A percentile compares a stretch with the other conserved stretches of the same genome.
phyloP scores from a whole-genome alignment of 2,797 vertebrate genomes.

The Rhadinocentrus ornatus region DNA sequence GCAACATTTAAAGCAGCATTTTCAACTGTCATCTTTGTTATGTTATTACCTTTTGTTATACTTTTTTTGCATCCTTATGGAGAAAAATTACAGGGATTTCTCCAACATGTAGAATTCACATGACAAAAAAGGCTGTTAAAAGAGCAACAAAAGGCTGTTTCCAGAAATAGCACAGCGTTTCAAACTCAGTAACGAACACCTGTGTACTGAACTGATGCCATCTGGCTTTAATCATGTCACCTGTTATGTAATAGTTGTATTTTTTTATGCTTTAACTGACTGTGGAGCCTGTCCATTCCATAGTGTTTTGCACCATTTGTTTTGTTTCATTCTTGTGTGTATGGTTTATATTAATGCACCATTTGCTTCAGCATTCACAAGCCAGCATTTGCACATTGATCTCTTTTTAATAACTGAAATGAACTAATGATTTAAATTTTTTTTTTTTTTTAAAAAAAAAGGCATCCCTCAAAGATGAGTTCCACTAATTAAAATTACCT shows the following conservation, averaged over 20 bases:
- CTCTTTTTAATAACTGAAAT: no score
- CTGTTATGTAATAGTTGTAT: neutral
- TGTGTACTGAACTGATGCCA: neutral
- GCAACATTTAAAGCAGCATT: neutral
- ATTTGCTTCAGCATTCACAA: neutral
- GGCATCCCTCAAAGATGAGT: neutral
- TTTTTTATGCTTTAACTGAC: neutral
- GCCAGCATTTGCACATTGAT: neutral
- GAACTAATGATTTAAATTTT: no score
- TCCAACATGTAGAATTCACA: neutral
- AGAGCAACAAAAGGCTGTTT: neutral
- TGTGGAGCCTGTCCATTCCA: neutral
- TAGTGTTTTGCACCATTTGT: neutral
- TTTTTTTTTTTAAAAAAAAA: no score
- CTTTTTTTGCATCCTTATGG: neutral
- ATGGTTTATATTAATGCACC: neutral
- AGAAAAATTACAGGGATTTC: neutral
- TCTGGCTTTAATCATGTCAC: neutral
- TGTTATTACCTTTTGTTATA: neutral
- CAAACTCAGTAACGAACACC: neutral
- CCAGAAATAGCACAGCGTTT: neutral
- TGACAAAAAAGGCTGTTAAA: neutral
- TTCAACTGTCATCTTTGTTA: no score
- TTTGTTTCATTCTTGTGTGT: neutral
- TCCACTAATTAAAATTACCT: conserved; percentile 71